A percentile compares a stretch with the other conserved stretches of the same genome.
phyloP scores from a whole-genome alignment of 2,797 vertebrate species.

The Gallinago stenura region DNA sequence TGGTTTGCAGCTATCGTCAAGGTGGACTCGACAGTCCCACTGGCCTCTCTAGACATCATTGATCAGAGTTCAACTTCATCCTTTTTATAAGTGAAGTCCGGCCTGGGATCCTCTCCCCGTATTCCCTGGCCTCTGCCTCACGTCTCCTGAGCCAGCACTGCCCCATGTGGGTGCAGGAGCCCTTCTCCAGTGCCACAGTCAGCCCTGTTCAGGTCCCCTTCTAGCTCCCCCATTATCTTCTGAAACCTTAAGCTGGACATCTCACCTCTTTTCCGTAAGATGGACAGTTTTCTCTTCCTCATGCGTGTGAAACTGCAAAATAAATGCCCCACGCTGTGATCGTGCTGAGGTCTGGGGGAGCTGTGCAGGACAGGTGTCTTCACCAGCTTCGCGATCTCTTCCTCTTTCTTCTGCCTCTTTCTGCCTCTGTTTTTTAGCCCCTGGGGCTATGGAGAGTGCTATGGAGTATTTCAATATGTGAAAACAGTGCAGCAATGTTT shows the following conservation, averaged over 20 bases:
- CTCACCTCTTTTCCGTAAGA: neutral
- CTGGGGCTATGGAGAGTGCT: neutral
- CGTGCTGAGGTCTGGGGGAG: neutral
- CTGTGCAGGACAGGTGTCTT: neutral
- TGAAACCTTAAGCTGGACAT: neutral
- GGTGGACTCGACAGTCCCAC: neutral
- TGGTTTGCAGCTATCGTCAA: neutral
- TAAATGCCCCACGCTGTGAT: neutral
- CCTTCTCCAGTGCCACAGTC: neutral
- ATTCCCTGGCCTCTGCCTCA: neutral
- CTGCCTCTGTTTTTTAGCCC: neutral
- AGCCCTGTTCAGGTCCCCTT: neutral
- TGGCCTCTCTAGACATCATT: neutral
- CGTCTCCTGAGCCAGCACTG: neutral
- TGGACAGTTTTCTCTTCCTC: neutral
- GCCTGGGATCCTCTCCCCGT: neutral
- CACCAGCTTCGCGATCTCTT: constrained; percentile 4
- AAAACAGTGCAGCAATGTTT: neutral
- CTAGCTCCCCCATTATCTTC: neutral
- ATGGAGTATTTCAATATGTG: neutral
- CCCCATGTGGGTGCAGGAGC: accelerated
- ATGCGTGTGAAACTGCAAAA: neutral
- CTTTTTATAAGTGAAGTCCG: neutral
- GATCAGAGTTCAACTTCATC: neutral
- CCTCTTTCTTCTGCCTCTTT: constrained; percentile 40